Evolutionary conservation across 2,113 vertebrate genomes (phyloP), one percentile per base, ranked within the genome.

Genomic region (Ictalurus furcatus): DNA sequence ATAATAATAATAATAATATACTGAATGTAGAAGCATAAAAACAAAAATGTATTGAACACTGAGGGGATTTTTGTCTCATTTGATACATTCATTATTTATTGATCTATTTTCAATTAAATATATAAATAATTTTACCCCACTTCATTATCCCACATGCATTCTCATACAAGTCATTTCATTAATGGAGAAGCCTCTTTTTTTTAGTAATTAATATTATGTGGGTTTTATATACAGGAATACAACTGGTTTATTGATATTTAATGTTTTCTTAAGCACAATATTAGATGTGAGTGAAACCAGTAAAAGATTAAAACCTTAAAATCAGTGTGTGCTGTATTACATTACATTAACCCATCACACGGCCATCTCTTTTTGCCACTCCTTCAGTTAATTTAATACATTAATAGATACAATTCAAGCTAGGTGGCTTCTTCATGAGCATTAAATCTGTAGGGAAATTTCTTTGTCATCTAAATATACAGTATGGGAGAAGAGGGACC

Each of bases 41-140:
- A 59, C 37, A 19, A 58, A 73, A 58, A 74, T 58, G 23, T 56
- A 73, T 85, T n/a, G 34, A 73, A 58, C 48, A 37, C 28, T 37
- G 4, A 23, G 71, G n/a, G n/a, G 69, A 83, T 83, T 83, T 44
- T 44, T 52, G 14, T 14, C 30, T 73, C 14, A 52, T 52, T 52
- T 52, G 48, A 11, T 9, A 54, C 30, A 86, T 74, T 34, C 52
- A 86, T 78, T 28, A 76, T 59, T 86, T 74, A 19, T 28, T 86
- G 34, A 74, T 86, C 85, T 25, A 21, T 52, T 37, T 74, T 44
- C 37, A 76, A 74, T 73, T 30, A 58, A 54, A 74, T 34, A 6
- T 48, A 86, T 86, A 74, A 59, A 86, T 74, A 71, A 86, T 86
- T 73, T 85, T n/a, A 73, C 1, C 25, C 25, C 13, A 28, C 40